These are phyloP conservation scores for Teleogryllus oceanicus DNA, from an alignment of 2,888 invertebrate genomes.

Conservation along the genomic window DNA sequence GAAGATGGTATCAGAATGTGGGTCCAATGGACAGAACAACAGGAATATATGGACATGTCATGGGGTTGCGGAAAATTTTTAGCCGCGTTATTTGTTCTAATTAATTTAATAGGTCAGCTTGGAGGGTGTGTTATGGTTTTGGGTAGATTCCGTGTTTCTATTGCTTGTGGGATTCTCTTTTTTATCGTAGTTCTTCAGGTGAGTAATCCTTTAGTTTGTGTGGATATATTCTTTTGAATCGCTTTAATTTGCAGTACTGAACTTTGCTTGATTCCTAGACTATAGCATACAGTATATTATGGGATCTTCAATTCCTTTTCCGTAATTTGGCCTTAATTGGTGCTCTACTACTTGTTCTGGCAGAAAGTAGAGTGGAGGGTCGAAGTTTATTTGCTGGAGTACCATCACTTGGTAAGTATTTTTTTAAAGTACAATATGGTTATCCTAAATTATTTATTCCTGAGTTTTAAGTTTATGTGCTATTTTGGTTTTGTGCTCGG, in stretches of 20 bases:
- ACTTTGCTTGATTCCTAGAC: constrained; percentile 59
- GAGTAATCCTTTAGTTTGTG: constrained; percentile 39
- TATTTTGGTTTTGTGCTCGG: no score
- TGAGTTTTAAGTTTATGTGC: no score
- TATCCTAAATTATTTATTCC: constrained; percentile 19
- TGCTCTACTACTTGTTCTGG: constrained; percentile 90
- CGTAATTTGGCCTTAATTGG: constrained; percentile 96
- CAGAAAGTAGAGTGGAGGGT: constrained; percentile 93
- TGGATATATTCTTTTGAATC: not conserved
- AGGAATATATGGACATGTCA: constrained; percentile 95
- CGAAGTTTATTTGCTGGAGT: constrained; percentile 95
- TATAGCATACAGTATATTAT: constrained; percentile 92
- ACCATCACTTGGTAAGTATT: constrained; percentile 64
- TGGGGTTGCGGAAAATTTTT: constrained; percentile 95
- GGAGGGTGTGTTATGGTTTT: constrained; percentile 97
- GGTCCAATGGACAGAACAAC: constrained; percentile 96
- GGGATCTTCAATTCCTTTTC: constrained; percentile 96
- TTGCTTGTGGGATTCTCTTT: constrained; percentile 88
- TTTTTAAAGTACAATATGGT: not conserved
- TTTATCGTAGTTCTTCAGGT: constrained; percentile 96
- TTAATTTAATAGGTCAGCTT: constrained; percentile 93
- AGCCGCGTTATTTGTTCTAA: constrained; percentile 89
- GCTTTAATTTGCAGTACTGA: constrained; percentile 22
- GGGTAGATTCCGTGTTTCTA: constrained; percentile 82
- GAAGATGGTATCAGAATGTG: constrained; percentile 99